Evolutionary conservation across 2,797 vertebrate genomes (phyloP).

Genomic region (Siniperca undulata): DNA sequence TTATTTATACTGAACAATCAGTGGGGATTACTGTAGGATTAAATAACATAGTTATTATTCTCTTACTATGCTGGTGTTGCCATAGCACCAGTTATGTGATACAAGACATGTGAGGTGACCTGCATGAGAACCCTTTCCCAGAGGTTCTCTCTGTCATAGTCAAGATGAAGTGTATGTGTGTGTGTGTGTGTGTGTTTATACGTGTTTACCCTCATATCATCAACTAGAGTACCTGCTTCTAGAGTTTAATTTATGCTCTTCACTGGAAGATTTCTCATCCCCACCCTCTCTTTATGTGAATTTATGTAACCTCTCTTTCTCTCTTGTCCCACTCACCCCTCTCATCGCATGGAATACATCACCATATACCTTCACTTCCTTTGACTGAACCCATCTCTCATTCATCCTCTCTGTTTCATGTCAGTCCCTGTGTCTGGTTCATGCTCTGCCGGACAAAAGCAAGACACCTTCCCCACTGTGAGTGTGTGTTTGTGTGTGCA

Average conservation of each 20-base stretch:
- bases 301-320: constrained; percentile 34
- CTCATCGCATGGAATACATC: constrained; percentile 45
- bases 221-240: constrained; percentile 30
- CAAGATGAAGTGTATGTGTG: constrained; percentile 19
- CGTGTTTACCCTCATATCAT: constrained; percentile 48
- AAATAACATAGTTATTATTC: constrained; percentile 39
- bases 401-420: constrained; percentile 64
- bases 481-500: constrained; percentile 47
- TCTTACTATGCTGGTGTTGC: constrained; percentile 33
- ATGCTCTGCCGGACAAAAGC: constrained; percentile 79
- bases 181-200: constrained; percentile 15
- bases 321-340: constrained; percentile 24
- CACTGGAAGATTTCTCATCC: constrained; percentile 46
- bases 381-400: constrained; percentile 56
- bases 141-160: constrained; percentile 37
- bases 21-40: constrained; percentile 50
- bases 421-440: constrained; percentile 75
- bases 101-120: constrained; percentile 31
- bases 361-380: constrained; percentile 47
- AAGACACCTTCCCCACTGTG: constrained; percentile 61
- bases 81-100: constrained; percentile 29
- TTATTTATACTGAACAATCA: constrained; percentile 45
- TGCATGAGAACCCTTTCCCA: constrained; percentile 28
- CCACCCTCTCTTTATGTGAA: constrained; percentile 30
- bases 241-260: constrained; percentile 50